Conservation (phyloP, 2,113 vertebrate species). For the Arizona elegans region DNA sequence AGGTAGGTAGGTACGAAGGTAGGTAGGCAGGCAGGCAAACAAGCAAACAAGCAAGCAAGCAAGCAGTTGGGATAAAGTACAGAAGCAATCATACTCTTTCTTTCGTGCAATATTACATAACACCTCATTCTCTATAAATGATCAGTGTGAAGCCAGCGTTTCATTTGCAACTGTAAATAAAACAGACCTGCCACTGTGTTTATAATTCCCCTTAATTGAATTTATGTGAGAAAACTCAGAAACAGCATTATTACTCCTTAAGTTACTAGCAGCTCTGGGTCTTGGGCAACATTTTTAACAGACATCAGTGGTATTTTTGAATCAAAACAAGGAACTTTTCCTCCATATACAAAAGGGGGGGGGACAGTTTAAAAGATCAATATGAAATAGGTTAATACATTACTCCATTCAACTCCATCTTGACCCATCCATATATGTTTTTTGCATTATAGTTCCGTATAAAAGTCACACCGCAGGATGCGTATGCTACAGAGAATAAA, state of each 20-base stretch:
- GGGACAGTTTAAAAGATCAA: slow-evolving; percentile 25
- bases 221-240: slow-evolving; percentile 70
- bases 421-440: not conserved
- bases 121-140: slow-evolving; percentile 53
- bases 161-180: slow-evolving; percentile 72
- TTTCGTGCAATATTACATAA: slow-evolving; percentile 32
- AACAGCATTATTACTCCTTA: slow-evolving; percentile 63
- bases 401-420: not conserved
- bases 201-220: slow-evolving; percentile 71
- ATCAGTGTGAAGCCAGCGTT: slow-evolving; percentile 67
- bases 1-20: not conserved
- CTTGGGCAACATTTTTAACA: slow-evolving; percentile 53
- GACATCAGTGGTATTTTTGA: slow-evolving; percentile 34
- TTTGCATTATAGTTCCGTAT: not conserved
- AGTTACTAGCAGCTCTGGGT: slow-evolving; percentile 59
- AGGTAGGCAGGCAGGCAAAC: not conserved
- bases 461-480: not conserved
- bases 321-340: slow-evolving; percentile 29
- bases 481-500: not conserved
- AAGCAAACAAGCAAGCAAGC: too few relatives aligned
- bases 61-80: not conserved
- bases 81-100: not conserved
- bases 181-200: slow-evolving; percentile 68
- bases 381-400: not conserved
- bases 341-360: not conserved